Conservation (phyloP, 1,140 invertebrate genomes). For the Drosophila punjabiensis region DNA sequence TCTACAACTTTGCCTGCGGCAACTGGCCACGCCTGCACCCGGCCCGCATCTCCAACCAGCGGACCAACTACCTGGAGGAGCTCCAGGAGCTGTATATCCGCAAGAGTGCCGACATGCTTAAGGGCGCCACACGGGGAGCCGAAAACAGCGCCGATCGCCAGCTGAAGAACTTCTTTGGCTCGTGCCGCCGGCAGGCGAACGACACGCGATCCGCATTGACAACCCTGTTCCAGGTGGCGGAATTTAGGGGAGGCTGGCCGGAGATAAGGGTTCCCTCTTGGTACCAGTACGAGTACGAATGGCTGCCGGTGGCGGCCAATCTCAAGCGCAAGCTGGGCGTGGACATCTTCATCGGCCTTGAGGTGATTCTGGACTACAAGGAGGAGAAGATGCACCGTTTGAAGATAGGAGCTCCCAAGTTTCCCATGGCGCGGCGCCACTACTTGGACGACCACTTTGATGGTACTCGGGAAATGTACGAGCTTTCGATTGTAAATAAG, state of each 20-base stretch:
- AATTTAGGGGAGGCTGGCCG: slow-evolving; percentile 78
- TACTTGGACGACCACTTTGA: slow-evolving; percentile 54
- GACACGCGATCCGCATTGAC: slow-evolving; percentile 44
- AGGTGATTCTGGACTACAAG: slow-evolving; percentile 72
- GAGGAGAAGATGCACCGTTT: slow-evolving; percentile 73
- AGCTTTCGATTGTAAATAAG: slow-evolving; percentile 49
- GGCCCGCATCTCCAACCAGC: slow-evolving; percentile 86
- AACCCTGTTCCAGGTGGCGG: slow-evolving; percentile 57
- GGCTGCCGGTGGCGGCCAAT: slow-evolving; percentile 67
- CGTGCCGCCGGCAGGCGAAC: slow-evolving; percentile 89
- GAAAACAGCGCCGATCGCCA: slow-evolving; percentile 86
- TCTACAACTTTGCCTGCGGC: slow-evolving; percentile 89
- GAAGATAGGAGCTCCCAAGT: slow-evolving; percentile 69
- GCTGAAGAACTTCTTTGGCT: slow-evolving; percentile 92
- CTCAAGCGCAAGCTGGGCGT: slow-evolving; percentile 70
- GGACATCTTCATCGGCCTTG: slow-evolving; percentile 72
- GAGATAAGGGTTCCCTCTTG: slow-evolving; percentile 62
- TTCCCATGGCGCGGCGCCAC: slow-evolving; percentile 56
- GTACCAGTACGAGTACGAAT: slow-evolving; percentile 78
- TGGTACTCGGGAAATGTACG: slow-evolving; percentile 53
- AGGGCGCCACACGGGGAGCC: slow-evolving; percentile 32
- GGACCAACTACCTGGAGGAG: slow-evolving; percentile 92
- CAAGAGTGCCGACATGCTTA: slow-evolving; percentile 75
- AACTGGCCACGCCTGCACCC: slow-evolving; percentile 87
- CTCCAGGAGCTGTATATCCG: slow-evolving; percentile 85